Base-by-base conservation (phyloP, 2,113 vertebrate genomes). In the Sylvicapra grimmia region DNA sequence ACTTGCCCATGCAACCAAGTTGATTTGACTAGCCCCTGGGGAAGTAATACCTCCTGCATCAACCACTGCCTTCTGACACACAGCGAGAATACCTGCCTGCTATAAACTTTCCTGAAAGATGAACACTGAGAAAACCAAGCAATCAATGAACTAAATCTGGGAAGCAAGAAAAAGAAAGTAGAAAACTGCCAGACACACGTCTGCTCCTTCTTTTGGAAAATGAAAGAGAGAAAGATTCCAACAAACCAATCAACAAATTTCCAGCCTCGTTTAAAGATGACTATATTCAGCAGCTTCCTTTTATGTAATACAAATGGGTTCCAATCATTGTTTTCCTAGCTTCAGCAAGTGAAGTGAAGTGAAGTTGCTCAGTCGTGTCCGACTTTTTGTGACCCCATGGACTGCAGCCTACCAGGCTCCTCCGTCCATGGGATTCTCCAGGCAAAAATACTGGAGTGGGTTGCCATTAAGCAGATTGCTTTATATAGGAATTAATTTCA, bases 131-230 rank as follows among this genome's bases (percentile, higher is more conserved):
- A 58, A 95, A 95, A 56, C 2, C 12, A 47, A 13, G 31, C 61
- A 95, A 75, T 89, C 86, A 80, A 15, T 53, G 77, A 89, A 47
- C 65, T 96, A 91, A 97, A 89, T 93, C 72, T 88, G 80, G 36
- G 72, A 4, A 84, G 19, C 36, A 61, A 93, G n/a, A 21, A 51
- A 77, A 72, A 72, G 12, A 88, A 97, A 84, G 72, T 9, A 96
- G 91, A 88, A 97, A 95, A 86, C 40, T 96, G 40, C 27, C 49
- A 95, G 65, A 89, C 23, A 83, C 59, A 8, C 0, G 1, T 63
- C 58, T 86, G 59, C 7, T 90, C 10, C 77, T 97, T 89, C 84
- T 86, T 95, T 96, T 89, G 18, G 68, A 97, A 97, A 97, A 95
- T 63, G 25, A 93, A 86, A 33, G 33, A 89, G 72, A 61, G 16